Percentiles rank a stretch among this genome's conserved stretches.
These are phyloP conservation scores for Ferdinandea cuprea DNA, from an alignment of 2,888 invertebrate genomes.

Conservation along the genomic window DNA sequence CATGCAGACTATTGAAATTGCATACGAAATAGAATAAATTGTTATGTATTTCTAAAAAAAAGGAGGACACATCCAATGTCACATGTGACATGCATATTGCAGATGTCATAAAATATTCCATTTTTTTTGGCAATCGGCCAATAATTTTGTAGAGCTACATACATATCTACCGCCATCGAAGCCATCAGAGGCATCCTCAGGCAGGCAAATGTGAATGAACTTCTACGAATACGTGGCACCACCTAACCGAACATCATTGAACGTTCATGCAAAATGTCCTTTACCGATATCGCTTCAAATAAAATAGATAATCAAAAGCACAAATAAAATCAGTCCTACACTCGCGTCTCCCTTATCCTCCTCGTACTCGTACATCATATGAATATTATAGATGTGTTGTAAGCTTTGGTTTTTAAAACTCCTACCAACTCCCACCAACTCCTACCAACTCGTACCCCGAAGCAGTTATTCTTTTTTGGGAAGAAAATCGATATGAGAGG, in stretches of 20 bases:
- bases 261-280: constrained; percentile 30
- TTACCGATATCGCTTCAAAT: constrained; percentile 64
- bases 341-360: too few species aligned
- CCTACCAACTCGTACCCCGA: too few species aligned
- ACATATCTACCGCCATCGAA: not conserved
- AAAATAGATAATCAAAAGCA: constrained; percentile 66
- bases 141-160: constrained; percentile 4
- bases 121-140: constrained; percentile 64
- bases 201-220: not conserved
- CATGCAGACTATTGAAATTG: not conserved
- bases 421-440: too few species aligned
- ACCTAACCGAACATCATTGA: not conserved
- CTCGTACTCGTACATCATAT: not conserved
- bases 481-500: constrained; percentile 48
- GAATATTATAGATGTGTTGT: constrained; percentile 55
- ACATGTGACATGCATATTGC: constrained; percentile 57
- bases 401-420: constrained; percentile 39
- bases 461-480: constrained; percentile 1
- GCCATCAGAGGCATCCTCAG: not conserved
- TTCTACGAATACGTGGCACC: not conserved
- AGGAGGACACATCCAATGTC: not conserved
- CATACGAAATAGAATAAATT: constrained; percentile 5
- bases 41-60: not conserved
- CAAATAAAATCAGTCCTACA: constrained; percentile 65
- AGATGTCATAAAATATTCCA: constrained; percentile 72